phyloP scores from a whole-genome alignment of 2,797 vertebrate species.

The Hoplostethus atlanticus region DNA sequence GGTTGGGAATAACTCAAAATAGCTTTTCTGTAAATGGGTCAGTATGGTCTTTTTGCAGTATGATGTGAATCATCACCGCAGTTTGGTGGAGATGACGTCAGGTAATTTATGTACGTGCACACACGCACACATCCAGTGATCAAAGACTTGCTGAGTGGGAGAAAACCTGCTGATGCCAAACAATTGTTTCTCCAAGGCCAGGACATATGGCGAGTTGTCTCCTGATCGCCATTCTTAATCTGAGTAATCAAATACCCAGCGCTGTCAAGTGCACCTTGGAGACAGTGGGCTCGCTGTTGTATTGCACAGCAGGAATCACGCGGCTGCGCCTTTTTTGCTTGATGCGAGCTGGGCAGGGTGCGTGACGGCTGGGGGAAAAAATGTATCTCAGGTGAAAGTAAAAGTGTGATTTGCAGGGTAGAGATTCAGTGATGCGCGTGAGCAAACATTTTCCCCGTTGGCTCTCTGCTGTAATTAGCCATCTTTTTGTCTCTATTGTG shows the following conservation, averaged over 20 bases:
- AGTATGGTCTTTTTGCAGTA: neutral
- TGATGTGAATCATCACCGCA: neutral
- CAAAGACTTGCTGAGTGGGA: conserved; percentile 26
- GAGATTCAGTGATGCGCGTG: too few species aligned
- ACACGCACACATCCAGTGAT: neutral
- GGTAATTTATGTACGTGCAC: neutral
- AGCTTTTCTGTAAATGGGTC: neutral
- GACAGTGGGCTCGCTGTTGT: conserved; percentile 1
- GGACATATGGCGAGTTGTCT: conserved; percentile 37
- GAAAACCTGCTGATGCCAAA: conserved; percentile 37
- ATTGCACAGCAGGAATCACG: neutral
- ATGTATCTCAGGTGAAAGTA: too few species aligned
- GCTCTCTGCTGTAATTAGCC: too few species aligned
- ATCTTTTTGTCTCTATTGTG: too few species aligned
- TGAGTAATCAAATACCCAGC: conserved; percentile 34
- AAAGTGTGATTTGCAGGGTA: too few species aligned
- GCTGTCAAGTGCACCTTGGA: conserved; percentile 8
- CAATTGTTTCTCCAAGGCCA: conserved; percentile 10
- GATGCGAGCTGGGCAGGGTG: neutral
- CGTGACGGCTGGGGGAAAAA: neutral
- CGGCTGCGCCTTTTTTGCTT: neutral
- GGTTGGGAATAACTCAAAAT: neutral
- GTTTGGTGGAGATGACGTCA: neutral
- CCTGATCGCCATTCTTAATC: conserved; percentile 48
- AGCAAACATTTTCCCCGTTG: too few species aligned